A percentile compares a stretch with the other conserved stretches of the same genome.
Conservation (phyloP, 2,113 vertebrate species). For the Callithrix jacchus region DNA sequence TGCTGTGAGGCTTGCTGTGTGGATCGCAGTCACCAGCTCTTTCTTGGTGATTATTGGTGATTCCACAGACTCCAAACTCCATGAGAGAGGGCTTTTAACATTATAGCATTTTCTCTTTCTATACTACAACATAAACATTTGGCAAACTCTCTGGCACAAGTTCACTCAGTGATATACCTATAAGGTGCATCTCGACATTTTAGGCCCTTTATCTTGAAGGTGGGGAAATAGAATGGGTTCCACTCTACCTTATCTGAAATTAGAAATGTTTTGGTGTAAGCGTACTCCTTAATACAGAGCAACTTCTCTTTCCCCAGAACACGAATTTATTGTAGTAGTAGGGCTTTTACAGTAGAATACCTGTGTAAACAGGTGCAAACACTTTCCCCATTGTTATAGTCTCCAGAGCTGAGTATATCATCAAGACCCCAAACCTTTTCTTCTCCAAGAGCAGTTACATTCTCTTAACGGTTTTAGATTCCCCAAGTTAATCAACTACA, state of each 20-base stretch:
- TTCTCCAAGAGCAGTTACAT: background rate
- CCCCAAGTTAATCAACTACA: background rate
- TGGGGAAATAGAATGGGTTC: background rate
- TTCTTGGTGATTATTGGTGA: background rate
- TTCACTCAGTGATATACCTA: background rate
- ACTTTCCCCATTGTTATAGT: background rate
- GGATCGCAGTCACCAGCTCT: background rate
- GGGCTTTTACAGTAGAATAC: background rate
- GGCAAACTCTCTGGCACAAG: too few species aligned
- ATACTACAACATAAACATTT: background rate
- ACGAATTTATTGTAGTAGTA: background rate
- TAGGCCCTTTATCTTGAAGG: background rate
- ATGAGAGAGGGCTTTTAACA: background rate
- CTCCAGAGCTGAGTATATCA: background rate
- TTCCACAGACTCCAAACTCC: background rate
- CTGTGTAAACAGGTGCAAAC: background rate
- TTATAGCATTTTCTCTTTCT: background rate
- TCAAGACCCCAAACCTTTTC: background rate
- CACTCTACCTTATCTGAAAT: background rate
- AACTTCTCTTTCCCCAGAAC: background rate
- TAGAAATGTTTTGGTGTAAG: background rate
- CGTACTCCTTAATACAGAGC: background rate
- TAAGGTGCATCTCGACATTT: background rate
- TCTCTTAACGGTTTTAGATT: background rate
- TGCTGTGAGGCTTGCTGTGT: rapidly evolving